These are phyloP conservation scores for Drosophila guanche DNA, from an alignment of 1,140 invertebrate species.

Conservation along the genomic window DNA sequence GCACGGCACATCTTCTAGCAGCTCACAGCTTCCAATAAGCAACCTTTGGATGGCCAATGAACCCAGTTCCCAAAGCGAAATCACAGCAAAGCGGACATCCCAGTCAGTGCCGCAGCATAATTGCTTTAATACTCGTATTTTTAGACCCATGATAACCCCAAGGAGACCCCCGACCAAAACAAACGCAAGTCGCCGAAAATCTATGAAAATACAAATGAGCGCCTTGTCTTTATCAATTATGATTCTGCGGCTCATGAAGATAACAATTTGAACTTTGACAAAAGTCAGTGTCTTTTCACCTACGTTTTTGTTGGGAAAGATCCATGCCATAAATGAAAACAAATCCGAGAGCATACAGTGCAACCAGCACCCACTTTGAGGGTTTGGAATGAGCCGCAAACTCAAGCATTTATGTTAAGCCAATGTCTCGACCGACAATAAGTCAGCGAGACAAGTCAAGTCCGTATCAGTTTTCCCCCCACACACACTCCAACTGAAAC, in stretches of 20 bases:
- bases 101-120: slow-evolving; percentile 16
- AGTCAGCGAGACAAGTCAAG: slow-evolving; percentile 32
- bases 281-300: neutral
- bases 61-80: slow-evolving; percentile 9
- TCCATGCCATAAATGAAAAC: slow-evolving; percentile 21
- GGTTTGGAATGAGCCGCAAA: neutral
- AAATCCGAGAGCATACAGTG: slow-evolving; percentile 11
- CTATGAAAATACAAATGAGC: no score
- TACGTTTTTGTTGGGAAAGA: neutral
- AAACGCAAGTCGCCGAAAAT: slow-evolving; percentile 13
- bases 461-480: slow-evolving; percentile 51
- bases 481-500: no score
- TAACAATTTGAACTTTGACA: slow-evolving; percentile 43
- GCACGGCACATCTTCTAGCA: no score
- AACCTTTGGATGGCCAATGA: slow-evolving; percentile 25
- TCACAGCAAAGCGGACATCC: neutral
- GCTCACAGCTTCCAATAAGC: neutral
- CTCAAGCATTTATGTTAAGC: slow-evolving; percentile 29
- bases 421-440: slow-evolving; percentile 21
- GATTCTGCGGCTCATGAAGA: neutral
- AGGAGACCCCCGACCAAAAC: slow-evolving; percentile 16
- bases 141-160: slow-evolving; percentile 33
- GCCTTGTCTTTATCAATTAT: no score
- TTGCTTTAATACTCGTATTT: slow-evolving; percentile 17
- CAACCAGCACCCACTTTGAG: no score